These are phyloP conservation scores for Euglossa dilemma DNA, from an alignment of 1,140 invertebrate species.

Conservation along the genomic window DNA sequence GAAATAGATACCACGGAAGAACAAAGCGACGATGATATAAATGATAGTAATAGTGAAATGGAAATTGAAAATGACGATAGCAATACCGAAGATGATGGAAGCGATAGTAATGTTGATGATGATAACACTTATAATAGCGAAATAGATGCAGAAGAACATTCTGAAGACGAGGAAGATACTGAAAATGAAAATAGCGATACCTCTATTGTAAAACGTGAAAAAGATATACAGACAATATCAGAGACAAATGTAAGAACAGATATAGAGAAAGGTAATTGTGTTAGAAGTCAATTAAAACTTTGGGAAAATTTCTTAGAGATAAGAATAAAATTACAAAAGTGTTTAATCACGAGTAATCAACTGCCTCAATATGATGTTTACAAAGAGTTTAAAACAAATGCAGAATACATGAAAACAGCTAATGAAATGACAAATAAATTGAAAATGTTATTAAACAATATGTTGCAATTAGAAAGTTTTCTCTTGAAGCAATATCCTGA, in stretches of 20 bases:
- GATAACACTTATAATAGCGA: conserved; percentile 62
- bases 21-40: conserved; percentile 62
- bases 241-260: conserved; percentile 84
- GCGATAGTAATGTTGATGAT: conserved; percentile 71
- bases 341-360: conserved; percentile 88
- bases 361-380: conserved; percentile 87
- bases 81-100: conserved; percentile 51
- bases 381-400: conserved; percentile 80
- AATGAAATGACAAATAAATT: conserved; percentile 83
- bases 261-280: conserved; percentile 89
- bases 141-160: conserved; percentile 63
- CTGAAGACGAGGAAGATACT: conserved; percentile 56
- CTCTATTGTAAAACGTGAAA: conserved; percentile 72
- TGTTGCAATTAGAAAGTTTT: conserved; percentile 84
- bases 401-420: conserved; percentile 83
- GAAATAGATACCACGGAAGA: conserved; percentile 65
- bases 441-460: conserved; percentile 85
- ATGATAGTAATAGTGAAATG: conserved; percentile 68
- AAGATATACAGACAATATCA: conserved; percentile 83
- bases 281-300: conserved; percentile 89
- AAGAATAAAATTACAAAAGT: conserved; percentile 93
- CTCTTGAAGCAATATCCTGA: conserved; percentile 87
- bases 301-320: conserved; percentile 93
- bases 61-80: conserved; percentile 66
- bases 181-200: conserved; percentile 60